Conservation (phyloP, 2,797 vertebrate genomes). For the Danionella dracula region DNA sequence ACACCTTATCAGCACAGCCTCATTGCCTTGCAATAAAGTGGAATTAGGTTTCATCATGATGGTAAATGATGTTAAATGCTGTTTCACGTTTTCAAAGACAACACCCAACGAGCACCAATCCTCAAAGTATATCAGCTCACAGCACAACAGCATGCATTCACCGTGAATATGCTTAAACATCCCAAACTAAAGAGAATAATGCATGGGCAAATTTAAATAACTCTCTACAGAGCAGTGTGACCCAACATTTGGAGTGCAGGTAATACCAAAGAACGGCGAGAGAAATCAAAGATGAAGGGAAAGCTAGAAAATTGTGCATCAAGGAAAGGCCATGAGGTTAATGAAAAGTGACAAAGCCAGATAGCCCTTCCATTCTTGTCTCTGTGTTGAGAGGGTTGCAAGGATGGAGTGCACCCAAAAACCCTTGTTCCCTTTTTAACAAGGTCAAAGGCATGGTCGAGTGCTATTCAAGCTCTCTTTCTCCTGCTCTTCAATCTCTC, state of each 20-base stretch:
- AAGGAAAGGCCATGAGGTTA: constrained; percentile 72
- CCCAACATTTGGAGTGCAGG: not conserved
- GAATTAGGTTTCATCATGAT: not conserved
- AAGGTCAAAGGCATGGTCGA: constrained; percentile 66
- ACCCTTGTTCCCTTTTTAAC: constrained; percentile 67
- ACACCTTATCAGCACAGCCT: no score
- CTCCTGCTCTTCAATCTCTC: constrained; percentile 4
- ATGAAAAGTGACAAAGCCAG: constrained; percentile 75
- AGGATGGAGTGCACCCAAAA: constrained; percentile 62
- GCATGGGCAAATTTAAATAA: not conserved
- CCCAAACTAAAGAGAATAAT: not conserved
- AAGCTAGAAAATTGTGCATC: constrained; percentile 22
- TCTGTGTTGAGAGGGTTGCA: constrained; percentile 56
- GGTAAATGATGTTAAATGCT: not conserved
- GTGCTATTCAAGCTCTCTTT: constrained; percentile 53
- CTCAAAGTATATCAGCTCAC: no score
- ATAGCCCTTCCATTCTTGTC: constrained; percentile 64
- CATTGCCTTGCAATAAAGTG: no score
- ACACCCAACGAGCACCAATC: no score
- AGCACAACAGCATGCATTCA: not conserved
- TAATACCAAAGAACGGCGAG: not conserved
- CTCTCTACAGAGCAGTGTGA: not conserved
- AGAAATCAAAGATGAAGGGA: constrained; percentile 11
- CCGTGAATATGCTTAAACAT: not conserved
- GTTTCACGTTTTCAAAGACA: not conserved